phyloP scores from a whole-genome alignment of 1,140 invertebrate species.

The Bombyx mori region DNA sequence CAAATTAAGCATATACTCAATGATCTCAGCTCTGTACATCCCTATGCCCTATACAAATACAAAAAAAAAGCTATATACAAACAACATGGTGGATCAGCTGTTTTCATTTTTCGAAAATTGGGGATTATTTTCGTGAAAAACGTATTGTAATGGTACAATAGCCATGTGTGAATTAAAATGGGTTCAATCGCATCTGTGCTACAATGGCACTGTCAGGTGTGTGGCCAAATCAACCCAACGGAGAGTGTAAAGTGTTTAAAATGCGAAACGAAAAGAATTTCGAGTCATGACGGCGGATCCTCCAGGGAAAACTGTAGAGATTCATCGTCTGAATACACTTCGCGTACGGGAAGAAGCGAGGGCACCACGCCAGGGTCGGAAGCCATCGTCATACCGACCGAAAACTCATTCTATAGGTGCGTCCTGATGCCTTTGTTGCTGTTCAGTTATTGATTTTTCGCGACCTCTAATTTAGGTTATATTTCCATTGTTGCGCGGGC shows the following conservation, averaged over 20 bases:
- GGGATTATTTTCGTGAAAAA: conserved; percentile 61
- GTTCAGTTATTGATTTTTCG: conserved; percentile 67
- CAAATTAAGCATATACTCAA: too few species aligned
- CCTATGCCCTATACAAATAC: background rate
- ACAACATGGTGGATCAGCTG: conserved; percentile 75
- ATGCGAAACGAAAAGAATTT: conserved; percentile 77
- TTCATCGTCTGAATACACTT: conserved; percentile 54
- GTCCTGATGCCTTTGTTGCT: conserved; percentile 29
- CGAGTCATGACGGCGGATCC: conserved; percentile 63
- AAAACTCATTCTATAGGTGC: conserved; percentile 60
- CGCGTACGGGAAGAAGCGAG: conserved; percentile 54
- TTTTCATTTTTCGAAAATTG: conserved; percentile 63
- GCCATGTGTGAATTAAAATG: conserved; percentile 77
- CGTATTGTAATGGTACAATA: conserved; percentile 67
- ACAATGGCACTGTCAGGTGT: conserved; percentile 90
- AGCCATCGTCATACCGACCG: conserved; percentile 50
- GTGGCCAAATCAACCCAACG: conserved; percentile 88
- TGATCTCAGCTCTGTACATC: too few species aligned
- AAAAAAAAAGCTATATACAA: conserved; percentile 68
- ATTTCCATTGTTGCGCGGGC: conserved; percentile 38
- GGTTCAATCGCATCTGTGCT: conserved; percentile 91
- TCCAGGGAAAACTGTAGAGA: conserved; percentile 51
- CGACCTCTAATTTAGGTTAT: conserved; percentile 61
- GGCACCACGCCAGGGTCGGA: conserved; percentile 56
- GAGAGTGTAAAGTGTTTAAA: conserved; percentile 84